Percentiles rank a stretch among this genome's conserved stretches.
Evolutionary conservation across 53 echinoderm and acorn worm species (phyloP).

Genomic region (Actinopyga echinites): DNA sequence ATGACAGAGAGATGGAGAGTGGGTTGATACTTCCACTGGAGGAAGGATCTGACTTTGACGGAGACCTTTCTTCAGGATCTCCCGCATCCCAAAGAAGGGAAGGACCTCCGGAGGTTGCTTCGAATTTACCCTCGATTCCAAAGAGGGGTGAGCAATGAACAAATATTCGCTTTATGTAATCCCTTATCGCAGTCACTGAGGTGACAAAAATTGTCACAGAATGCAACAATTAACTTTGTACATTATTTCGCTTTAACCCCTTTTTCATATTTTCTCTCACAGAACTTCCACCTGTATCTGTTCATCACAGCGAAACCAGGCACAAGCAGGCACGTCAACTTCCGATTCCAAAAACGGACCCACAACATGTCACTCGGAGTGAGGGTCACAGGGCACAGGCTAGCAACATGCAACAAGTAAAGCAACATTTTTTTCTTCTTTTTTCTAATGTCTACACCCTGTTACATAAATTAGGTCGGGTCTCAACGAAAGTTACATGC

Average conservation of each 20-base stretch:
- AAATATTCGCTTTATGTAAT: too few species aligned
- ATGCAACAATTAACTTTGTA: too few species aligned
- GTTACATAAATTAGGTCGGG: too few species aligned
- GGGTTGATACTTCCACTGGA: conserved; percentile 85
- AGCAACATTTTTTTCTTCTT: too few species aligned
- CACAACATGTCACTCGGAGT: conserved; percentile 18
- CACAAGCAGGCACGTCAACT: conserved; percentile 36
- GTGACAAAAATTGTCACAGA: too few species aligned
- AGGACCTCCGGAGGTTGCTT: neutral
- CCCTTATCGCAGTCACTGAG: too few species aligned
- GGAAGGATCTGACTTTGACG: conserved; percentile 58
- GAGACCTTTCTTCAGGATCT: conserved; percentile 7
- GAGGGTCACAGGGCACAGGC: conserved; percentile 39
- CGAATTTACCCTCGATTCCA: neutral
- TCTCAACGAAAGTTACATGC: too few species aligned
- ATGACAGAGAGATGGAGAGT: conserved; percentile 69
- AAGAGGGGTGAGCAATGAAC: neutral
- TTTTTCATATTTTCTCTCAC: neutral
- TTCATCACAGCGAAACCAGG: conserved; percentile 2
- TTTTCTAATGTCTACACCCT: too few species aligned
- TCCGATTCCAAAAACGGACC: conserved; percentile 27
- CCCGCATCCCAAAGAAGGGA: conserved; percentile 24
- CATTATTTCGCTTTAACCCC: too few species aligned
- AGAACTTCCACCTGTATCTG: conserved; percentile 24
- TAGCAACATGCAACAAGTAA: conserved; percentile 16